Evolutionary conservation across 2,113 vertebrate species (phyloP), one percentile per base, ranked within the genome.

Genomic region (Oostethus manadensis): DNA sequence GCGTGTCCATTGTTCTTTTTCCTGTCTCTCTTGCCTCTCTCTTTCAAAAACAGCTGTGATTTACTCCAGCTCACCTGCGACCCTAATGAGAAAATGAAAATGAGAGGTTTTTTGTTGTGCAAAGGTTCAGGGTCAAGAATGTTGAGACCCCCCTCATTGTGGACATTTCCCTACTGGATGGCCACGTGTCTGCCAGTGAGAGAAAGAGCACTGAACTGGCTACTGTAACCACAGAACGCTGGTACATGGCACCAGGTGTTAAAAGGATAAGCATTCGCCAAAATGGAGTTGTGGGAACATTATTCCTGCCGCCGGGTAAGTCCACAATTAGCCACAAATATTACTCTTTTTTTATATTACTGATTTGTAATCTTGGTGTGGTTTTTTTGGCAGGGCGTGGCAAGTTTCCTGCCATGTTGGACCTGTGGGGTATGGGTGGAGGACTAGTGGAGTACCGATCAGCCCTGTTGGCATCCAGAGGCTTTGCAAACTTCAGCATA

Each of bases 231-330:
- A 21, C 78, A 15, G 86, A 89, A 40, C 82, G 82, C 59, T 89
- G 77, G 77, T 90, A 88, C 76, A 76, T 64, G 65, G 80, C 77
- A 14, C 88, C 87, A 21, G 84, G 84, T 0, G 77, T 87, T 0
- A 65, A 18, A 51, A 86, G 84, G 60, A 64, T 61, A 51, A 80
- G 80, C 3, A 62, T 88, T 8, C 67, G 68, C 10, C 71, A 87
- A 40, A 62, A 84, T 20, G 67, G 70, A 51, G 3, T 90, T 1
- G 64, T 85, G 17, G 89, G 83, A 33, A 88, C 88, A 0, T 56
- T 89, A 53, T 89, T 89, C 59, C 50, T 90, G n/a, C 86, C 88
- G 0, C 81, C 85, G 5, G 86, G 87, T 88, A 72, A 85, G 81
- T 0, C 17, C 1, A 54, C n/a, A 18, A 20, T 1, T 22, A 14